These are phyloP conservation scores for Acronicta alni DNA, from an alignment of 2,888 invertebrate species.

Conservation along the genomic window DNA sequence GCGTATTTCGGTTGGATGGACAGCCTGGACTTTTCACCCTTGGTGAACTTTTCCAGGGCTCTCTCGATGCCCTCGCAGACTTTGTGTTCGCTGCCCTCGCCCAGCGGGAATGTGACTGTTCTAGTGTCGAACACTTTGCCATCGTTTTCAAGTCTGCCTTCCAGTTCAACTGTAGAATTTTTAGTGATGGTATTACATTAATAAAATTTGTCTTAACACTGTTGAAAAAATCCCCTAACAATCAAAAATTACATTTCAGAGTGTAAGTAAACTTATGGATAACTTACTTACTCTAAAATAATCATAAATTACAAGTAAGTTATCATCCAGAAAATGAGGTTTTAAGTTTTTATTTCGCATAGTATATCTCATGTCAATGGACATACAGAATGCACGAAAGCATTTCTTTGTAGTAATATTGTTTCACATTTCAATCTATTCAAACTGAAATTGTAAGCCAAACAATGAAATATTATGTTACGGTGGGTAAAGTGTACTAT, in stretches of 20 bases:
- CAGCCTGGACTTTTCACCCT: conserved; percentile 93
- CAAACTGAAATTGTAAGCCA: conserved; percentile 9
- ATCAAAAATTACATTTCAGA: too few species aligned
- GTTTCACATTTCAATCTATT: conserved; percentile 34
- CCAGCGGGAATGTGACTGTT: conserved; percentile 94
- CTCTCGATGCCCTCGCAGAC: conserved; percentile 95
- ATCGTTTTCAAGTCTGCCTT: conserved; percentile 87
- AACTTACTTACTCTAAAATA: too few species aligned
- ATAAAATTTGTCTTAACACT: too few species aligned
- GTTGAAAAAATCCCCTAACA: too few species aligned
- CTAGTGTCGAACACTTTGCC: conserved; percentile 94
- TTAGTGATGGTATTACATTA: neutral
- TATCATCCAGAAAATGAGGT: too few species aligned
- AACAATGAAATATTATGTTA: conserved; percentile 40
- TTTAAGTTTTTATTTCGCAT: too few species aligned
- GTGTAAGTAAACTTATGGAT: too few species aligned
- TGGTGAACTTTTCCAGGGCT: conserved; percentile 94
- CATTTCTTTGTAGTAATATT: conserved; percentile 21
- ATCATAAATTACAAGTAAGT: too few species aligned
- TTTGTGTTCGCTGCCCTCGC: conserved; percentile 94
- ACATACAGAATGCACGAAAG: conserved; percentile 9
- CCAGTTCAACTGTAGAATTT: conserved; percentile 91
- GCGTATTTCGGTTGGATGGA: conserved; percentile 94
- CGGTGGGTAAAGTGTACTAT: conserved; percentile 20
- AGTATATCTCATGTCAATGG: too few species aligned